These are phyloP conservation scores for Artibeus lituratus DNA, from an alignment of 2,797 vertebrate genomes.

Conservation along the genomic window DNA sequence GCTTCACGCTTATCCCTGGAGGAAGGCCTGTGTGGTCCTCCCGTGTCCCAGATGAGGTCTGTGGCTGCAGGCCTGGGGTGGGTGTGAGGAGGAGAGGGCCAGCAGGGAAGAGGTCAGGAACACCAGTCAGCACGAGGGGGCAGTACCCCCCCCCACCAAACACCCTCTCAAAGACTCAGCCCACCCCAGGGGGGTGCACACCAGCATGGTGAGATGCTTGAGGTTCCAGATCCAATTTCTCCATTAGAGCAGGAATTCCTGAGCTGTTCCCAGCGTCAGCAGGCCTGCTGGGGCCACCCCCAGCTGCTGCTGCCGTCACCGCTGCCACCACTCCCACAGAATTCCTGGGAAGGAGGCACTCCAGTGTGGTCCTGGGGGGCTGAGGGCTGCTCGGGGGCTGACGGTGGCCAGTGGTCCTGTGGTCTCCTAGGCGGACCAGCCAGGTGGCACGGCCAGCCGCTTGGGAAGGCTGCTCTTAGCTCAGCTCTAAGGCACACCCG, in stretches of 20 bases:
- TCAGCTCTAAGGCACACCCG: background rate
- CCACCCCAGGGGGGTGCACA: background rate
- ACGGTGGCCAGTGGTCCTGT: background rate
- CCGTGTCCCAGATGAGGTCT: background rate
- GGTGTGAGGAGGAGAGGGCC: background rate
- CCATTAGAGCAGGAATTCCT: conserved; percentile 43
- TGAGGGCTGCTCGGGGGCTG: background rate
- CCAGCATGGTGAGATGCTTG: background rate
- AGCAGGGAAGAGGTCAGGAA: background rate
- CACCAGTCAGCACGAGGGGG: background rate
- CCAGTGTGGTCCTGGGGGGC: background rate
- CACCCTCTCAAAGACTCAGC: background rate
- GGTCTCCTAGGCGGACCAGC: background rate
- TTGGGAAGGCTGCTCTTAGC: background rate
- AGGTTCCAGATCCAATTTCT: conserved; percentile 35
- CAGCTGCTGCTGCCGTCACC: background rate
- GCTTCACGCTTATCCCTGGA: background rate
- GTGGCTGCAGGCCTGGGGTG: background rate
- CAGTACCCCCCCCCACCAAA: background rate
- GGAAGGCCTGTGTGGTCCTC: background rate
- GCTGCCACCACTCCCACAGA: background rate
- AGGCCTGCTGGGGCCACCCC: background rate
- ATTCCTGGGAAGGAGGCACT: background rate
- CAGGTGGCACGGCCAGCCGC: background rate
- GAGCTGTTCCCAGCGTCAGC: background rate